Conservation (phyloP, 1,140 invertebrate species). For the Rhagoletis zephyria region DNA sequence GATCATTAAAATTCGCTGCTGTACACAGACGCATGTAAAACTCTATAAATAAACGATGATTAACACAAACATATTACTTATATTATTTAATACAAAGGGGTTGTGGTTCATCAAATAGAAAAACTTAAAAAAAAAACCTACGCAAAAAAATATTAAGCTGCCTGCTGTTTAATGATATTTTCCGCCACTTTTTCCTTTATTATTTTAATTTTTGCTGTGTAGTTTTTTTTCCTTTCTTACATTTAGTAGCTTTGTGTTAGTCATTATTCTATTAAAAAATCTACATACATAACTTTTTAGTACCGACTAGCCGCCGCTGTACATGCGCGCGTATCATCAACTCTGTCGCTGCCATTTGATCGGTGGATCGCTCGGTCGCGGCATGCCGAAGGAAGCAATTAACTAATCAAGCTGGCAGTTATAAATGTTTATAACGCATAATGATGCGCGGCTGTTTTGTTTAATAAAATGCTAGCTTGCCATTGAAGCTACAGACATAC, state of each 20-base stretch:
- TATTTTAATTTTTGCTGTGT: background rate
- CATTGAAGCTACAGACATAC: too few relatives aligned
- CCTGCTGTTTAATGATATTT: background rate
- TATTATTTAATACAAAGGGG: background rate
- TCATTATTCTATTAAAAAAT: background rate
- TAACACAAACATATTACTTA: slow-evolving; percentile 8
- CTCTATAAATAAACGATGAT: slow-evolving; percentile 38
- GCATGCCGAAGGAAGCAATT: slow-evolving; percentile 7
- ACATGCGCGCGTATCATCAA: too few relatives aligned
- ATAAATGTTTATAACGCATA: background rate
- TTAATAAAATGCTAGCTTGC: too few relatives aligned
- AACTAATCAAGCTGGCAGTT: slow-evolving; percentile 31
- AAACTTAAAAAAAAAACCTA: background rate
- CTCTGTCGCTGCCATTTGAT: too few relatives aligned
- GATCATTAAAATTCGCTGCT: slow-evolving; percentile 9
- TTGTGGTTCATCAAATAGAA: background rate
- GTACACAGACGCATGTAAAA: background rate
- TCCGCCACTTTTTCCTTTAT: background rate
- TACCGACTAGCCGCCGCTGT: background rate
- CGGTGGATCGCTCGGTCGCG: background rate
- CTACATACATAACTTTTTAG: background rate
- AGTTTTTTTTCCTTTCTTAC: background rate
- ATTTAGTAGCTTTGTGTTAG: background rate
- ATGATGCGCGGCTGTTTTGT: background rate
- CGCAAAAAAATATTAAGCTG: background rate